Base-by-base conservation (phyloP, 2,888 invertebrate genomes). In the Alitta virens region DNA sequence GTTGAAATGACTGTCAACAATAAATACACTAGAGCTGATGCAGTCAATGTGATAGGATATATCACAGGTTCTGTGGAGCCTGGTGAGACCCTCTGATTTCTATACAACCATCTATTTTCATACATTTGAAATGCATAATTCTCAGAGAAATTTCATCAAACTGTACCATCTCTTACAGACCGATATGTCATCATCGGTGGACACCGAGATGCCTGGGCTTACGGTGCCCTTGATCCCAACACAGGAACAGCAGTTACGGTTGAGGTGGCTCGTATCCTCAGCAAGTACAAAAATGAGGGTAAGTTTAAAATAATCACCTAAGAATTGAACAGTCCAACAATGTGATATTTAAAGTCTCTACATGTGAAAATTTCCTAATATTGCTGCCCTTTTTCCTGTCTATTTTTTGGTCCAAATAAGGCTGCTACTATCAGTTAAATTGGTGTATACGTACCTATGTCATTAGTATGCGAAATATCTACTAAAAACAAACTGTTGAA, bases 201-300 rank as follows among this genome's bases (percentile, higher is more conserved):
- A 70, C 85, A 85, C 68, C 74, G 83, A 42, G 85, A 85, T 70
- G 84, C 85, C 24, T 86, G 85, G 85, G 75, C 77, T 9, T 82
- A 80, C 40, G 84, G 84, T 0, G 82, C 81, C 5, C 72, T 83
- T 16, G 84, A 85, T 68, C 84, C 85, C 2, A 80, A 82, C 42
- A 83, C 82, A 56, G 85, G 83, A 24, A 85, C 85, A 9, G 83
- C 84, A 0, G 77, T 78, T n/a, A 75, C 85, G 75, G 71, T 83
- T 64, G 85, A 85, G 72, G 70, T 84, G 25, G 82, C 78, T 9
- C 66, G 82, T 40, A 77, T 76, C 1, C 75, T 83, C 59, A 78
- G 75, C 2, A 63, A 73, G 26, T 68, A 81, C 3, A 74, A 75
- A 16, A 74, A 75, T 53, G 60, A 72, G 68, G 74, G 72, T 75